phyloP scores from a whole-genome alignment of 2,113 vertebrate genomes.

The Natator depressus region DNA sequence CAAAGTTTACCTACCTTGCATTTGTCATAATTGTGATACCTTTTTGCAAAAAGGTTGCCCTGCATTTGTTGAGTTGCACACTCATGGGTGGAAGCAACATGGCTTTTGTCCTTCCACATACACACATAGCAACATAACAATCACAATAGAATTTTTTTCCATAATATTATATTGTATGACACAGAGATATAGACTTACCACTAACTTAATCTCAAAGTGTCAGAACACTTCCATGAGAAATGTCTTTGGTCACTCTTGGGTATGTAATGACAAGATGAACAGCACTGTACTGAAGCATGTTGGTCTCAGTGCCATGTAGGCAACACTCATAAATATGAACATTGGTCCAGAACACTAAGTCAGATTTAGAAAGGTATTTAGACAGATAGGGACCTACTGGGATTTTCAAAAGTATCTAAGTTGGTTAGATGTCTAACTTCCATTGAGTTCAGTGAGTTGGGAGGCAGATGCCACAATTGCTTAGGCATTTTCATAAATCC shows the following conservation, averaged over 20 bases:
- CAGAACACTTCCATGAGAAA: background rate
- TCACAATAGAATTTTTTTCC: background rate
- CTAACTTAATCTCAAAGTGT: background rate
- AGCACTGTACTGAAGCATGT: background rate
- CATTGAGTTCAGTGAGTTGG: background rate
- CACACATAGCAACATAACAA: background rate
- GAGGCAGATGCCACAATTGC: background rate
- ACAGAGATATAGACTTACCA: background rate
- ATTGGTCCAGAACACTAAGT: background rate
- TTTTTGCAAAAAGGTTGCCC: background rate
- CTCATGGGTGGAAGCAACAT: background rate
- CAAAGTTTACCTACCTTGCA: background rate
- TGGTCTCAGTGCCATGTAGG: background rate
- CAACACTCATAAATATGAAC: background rate
- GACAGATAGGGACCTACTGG: background rate
- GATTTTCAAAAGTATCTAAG: background rate
- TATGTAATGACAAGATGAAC: background rate
- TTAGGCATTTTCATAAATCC: background rate
- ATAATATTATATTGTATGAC: background rate
- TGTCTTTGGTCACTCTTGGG: background rate
- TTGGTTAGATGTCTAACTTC: background rate
- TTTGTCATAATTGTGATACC: background rate
- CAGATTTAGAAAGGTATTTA: background rate
- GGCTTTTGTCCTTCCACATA: background rate
- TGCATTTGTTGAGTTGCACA: background rate